Percentiles rank a stretch among this genome's conserved stretches.
These are phyloP conservation scores for Rhyzopertha dominica DNA, from an alignment of 1,140 invertebrate species.

Conservation along the genomic window DNA sequence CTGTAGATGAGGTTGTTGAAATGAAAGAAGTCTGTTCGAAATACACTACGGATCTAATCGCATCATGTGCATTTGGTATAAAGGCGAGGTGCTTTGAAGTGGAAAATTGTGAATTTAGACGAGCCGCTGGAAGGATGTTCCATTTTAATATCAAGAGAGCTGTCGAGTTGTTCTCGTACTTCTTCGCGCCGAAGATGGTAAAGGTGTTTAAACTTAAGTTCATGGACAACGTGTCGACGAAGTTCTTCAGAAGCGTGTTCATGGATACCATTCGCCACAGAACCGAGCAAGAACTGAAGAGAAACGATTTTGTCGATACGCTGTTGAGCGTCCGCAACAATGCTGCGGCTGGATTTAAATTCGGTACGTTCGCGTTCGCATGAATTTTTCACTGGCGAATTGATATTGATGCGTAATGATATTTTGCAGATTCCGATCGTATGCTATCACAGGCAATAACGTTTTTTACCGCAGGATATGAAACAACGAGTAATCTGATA, in stretches of 20 bases:
- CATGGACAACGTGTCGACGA: conserved; percentile 14
- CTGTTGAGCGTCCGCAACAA: conserved; percentile 50
- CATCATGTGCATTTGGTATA: conserved; percentile 31
- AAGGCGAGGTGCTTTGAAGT: conserved; percentile 9
- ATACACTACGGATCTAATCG: conserved; percentile 32
- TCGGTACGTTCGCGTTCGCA: conserved; percentile 12
- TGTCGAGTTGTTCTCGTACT: conserved; percentile 9
- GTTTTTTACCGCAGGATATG: conserved; percentile 70
- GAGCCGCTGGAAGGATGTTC: conserved; percentile 2
- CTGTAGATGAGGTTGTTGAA: conserved; percentile 21
- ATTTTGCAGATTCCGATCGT: conserved; percentile 48
- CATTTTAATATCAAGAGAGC: conserved; percentile 10
- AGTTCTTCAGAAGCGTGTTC: conserved; percentile 37
- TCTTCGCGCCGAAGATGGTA: conserved; percentile 23
- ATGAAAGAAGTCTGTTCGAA: conserved; percentile 27
- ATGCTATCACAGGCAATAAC: conserved; percentile 63
- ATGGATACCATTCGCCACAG: conserved; percentile 33
- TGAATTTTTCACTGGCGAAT: too few relatives aligned
- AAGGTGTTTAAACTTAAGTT: conserved; percentile 23
- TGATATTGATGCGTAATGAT: too few relatives aligned
- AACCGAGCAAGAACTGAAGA: conserved; percentile 35
- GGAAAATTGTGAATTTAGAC: conserved; percentile 18
- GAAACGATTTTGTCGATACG: conserved; percentile 55
- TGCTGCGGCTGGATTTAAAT: conserved; percentile 4
- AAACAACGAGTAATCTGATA: conserved; percentile 69